Evolutionary conservation across 2,797 vertebrate genomes (phyloP).

Genomic region (Catamblyrhynchus diadema): DNA sequence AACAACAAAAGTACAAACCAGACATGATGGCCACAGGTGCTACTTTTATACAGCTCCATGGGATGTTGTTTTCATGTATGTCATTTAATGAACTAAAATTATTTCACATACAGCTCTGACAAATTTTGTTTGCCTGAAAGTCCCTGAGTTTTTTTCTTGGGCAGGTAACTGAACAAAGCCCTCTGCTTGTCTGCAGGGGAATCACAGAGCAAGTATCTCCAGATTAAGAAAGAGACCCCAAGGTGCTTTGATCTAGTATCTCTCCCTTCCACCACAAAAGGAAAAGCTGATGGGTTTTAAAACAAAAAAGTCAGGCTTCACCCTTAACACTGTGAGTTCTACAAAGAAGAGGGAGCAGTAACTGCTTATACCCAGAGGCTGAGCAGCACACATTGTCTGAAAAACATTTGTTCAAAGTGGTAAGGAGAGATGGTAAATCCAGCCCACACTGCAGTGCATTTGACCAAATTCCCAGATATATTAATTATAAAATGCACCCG

Average conservation of each 20-base stretch:
- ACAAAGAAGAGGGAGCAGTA: not conserved
- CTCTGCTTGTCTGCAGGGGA: not conserved
- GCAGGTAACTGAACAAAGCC: not conserved
- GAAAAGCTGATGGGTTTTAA: not conserved
- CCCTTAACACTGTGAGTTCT: not conserved
- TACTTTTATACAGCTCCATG: not conserved
- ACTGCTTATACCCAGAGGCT: not conserved
- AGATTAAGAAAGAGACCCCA: not conserved
- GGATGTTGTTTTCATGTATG: not conserved
- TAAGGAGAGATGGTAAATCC: not conserved
- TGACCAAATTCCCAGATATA: not conserved
- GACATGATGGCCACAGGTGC: not conserved
- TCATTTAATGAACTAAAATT: not conserved
- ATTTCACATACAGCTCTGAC: not conserved
- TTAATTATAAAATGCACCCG: not conserved
- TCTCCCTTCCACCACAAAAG: not conserved
- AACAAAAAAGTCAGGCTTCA: not conserved
- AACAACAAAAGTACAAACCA: not conserved
- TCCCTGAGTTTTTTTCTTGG: not conserved
- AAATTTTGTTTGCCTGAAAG: not conserved
- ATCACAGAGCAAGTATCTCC: not conserved
- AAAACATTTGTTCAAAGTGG: not conserved
- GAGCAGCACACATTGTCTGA: not conserved
- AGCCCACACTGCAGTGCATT: not conserved
- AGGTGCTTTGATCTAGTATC: not conserved